Evolutionary conservation across 2,113 vertebrate species (phyloP), one percentile per base, ranked within the genome.

Genomic region (Thamnaconus septentrionalis): DNA sequence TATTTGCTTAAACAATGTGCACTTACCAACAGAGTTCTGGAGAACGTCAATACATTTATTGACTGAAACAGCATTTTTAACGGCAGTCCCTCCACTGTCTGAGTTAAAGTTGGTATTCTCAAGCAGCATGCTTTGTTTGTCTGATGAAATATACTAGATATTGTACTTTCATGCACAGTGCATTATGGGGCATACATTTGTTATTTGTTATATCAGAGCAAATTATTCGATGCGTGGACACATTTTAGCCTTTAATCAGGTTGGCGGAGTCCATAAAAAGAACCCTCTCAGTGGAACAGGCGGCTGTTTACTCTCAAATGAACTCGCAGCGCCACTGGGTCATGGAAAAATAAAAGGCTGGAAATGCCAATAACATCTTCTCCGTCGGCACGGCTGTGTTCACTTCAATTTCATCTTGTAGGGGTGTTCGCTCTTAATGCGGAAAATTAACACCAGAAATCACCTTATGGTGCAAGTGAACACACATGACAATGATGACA

Each of bases 311-410:
- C 62, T 69, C 81, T 76, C 56, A 75, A 68, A 69, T 76, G 72
- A 78, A 69, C 61, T 31, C 18, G 9, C 66, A 72, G 70, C 61
- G 58, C 44, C 8, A 61, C 9, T 70, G 79, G 73, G 60, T 83
- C 86, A 84, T 75, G 60, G 64, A 82, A 83, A 81, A 83, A 85
- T 83, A 87, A 90, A 84, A 81, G 87, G 76, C 55, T 18, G 41
- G 67, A 73, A 72, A 61, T 18, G 49, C 53, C 64, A 71, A 68
- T 74, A 64, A 72, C 53, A 72, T 10, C 69, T 44, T 63, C 65
- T 69, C 52, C 61, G 18, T 31, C 18, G 18, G 18, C 18, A 31
- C 18, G 18, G 18, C 18, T 31, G 18, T 31, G 18, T 31, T 31
- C 18, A 31, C 18, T 31, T 31, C 18, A 31, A 31, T 31, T 31